Conservation (phyloP, 2,113 vertebrate genomes). For the Collichthys lucidus region DNA sequence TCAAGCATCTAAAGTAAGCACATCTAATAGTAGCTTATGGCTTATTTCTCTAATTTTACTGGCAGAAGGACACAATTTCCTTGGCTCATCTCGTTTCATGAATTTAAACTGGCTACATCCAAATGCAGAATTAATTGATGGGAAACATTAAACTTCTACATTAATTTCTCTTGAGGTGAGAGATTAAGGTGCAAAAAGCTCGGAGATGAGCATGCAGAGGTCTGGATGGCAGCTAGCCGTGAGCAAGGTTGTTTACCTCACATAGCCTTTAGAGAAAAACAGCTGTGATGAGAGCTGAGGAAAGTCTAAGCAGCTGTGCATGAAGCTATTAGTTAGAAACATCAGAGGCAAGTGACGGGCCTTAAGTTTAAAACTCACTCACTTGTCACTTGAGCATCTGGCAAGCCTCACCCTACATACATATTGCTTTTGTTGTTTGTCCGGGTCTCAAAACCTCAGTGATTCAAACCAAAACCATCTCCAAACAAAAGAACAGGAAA, state of each 20-base stretch:
- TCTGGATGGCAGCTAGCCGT: slow-evolving; percentile 1
- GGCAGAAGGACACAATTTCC: slow-evolving; percentile 5
- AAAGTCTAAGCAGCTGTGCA: slow-evolving; percentile 48
- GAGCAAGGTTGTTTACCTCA: slow-evolving; percentile 32
- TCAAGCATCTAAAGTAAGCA: slow-evolving; percentile 19
- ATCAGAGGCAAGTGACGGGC: slow-evolving; percentile 1
- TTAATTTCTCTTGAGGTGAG: background rate
- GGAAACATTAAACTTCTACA: background rate
- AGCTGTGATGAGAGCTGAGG: slow-evolving; percentile 48
- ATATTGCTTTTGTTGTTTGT: slow-evolving; percentile 21
- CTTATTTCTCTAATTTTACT: background rate
- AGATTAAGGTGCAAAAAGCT: background rate
- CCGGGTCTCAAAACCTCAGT: slow-evolving; percentile 27
- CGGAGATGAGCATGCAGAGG: slow-evolving; percentile 11
- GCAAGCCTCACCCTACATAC: background rate
- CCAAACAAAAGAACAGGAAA: slow-evolving; percentile 27
- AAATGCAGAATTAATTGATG: background rate
- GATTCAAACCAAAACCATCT: slow-evolving; percentile 13
- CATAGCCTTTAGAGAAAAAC: slow-evolving; percentile 37
- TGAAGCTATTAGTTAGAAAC: slow-evolving; percentile 18
- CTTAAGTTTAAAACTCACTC: background rate
- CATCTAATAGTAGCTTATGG: background rate
- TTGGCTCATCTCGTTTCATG: background rate
- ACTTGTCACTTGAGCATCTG: slow-evolving; percentile 8
- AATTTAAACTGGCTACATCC: background rate